Evolutionary conservation across 1,140 invertebrate species (phyloP), one percentile per base, ranked within the genome.

Genomic region (Chlorops oryzae): DNA sequence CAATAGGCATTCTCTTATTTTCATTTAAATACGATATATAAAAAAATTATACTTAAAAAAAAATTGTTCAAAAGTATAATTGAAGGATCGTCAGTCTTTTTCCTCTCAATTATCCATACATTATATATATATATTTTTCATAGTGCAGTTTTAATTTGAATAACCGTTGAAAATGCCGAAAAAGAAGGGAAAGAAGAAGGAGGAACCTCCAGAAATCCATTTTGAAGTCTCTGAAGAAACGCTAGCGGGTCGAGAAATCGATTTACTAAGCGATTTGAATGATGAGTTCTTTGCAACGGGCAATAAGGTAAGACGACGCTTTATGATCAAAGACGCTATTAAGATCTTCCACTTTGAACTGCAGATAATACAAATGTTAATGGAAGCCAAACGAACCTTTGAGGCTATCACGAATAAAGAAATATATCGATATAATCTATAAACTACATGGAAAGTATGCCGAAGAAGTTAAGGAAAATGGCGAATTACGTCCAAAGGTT

Each of bases 251-350:
- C 56, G 53, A 0, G 61, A 62, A 35, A 40, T 63, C 15, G 59
- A 63, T 53, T 56, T 63, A n/a, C 52, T 60, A 17, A 32, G 47
- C 0, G 62, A 63, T 41, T 48, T 63, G 4, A 63, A 63, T 50
- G 59, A 63, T 42, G 59, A 52, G 7, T 63, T 62, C 42, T 63
- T 63, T 22, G 48, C 52, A 17, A 47, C 54, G 20, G 58, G 56
- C 4, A 60, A 54, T 44, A 52, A 54, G 53, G 62, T 63, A 50
- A 20, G 12, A n/a, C n/a, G n/a, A n/a, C n/a, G n/a, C n/a, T n/a
- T n/a, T n/a, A n/a, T n/a, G n/a, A n/a, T n/a, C n/a, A n/a, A n/a
- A n/a, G n/a, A n/a, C n/a, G n/a, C n/a, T n/a, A n/a, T n/a, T n/a
- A n/a, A n/a, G n/a, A n/a, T 39, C 6, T 15, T 20, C 17, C 25